Conservation (phyloP, 1,140 invertebrate species). For the Bombus affinis region DNA sequence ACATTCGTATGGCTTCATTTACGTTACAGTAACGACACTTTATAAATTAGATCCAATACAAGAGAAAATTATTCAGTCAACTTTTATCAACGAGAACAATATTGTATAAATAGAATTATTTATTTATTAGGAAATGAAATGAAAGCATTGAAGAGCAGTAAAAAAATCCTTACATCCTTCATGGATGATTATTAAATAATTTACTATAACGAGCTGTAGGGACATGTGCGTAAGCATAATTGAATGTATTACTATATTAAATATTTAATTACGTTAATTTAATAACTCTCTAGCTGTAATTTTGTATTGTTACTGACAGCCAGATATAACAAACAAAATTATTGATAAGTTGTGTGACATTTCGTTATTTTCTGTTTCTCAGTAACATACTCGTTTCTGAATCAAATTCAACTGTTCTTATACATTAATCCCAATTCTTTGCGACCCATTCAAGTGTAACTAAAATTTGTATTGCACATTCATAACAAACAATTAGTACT, state of each 20-base stretch:
- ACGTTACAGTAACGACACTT: constrained; percentile 47
- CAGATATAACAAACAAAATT: constrained; percentile 49
- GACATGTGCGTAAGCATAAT: constrained; percentile 69
- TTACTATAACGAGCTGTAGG: constrained; percentile 61
- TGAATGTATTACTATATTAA: constrained; percentile 69
- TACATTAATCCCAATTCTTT: constrained; percentile 27
- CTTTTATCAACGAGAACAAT: neutral
- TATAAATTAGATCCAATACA: constrained; percentile 67
- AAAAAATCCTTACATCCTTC: constrained; percentile 16
- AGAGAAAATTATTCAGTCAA: neutral
- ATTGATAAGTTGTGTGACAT: constrained; percentile 24
- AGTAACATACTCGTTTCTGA: constrained; percentile 1
- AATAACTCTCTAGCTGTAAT: constrained; percentile 56
- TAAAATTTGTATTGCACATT: constrained; percentile 5
- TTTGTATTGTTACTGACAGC: constrained; percentile 52
- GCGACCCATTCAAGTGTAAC: constrained; percentile 23
- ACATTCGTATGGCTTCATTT: constrained; percentile 50
- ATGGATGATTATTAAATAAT: constrained; percentile 65
- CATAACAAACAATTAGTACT: neutral
- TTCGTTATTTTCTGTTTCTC: constrained; percentile 17
- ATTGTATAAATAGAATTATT: constrained; percentile 16
- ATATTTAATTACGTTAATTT: constrained; percentile 71
- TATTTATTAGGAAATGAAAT: neutral
- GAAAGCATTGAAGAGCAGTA: constrained; percentile 14
- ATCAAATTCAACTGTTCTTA: constrained; percentile 26